These are phyloP conservation scores for Lymantria dispar DNA, from an alignment of 2,888 invertebrate genomes.

Conservation along the genomic window DNA sequence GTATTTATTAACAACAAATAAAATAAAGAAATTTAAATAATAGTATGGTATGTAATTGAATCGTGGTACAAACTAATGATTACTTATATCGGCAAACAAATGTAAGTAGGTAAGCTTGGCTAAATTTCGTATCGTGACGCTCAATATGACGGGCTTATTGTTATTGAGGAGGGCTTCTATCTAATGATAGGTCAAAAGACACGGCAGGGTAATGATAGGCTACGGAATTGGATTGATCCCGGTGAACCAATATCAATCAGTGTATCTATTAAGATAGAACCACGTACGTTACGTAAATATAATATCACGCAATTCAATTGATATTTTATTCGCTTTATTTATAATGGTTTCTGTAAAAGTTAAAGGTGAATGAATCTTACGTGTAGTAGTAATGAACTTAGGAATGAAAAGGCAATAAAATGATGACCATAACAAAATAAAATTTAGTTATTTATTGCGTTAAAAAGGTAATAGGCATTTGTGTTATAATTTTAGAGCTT, in stretches of 20 bases:
- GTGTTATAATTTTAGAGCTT: no score
- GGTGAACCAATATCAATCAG: constrained; percentile 51
- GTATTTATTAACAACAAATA: constrained; percentile 13
- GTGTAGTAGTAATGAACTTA: constrained; percentile 22
- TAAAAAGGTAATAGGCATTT: no score
- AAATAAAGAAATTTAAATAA: constrained; percentile 41
- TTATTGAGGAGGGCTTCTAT: constrained; percentile 37
- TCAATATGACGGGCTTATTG: constrained; percentile 32
- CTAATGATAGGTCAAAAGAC: constrained; percentile 69
- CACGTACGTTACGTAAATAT: constrained; percentile 43
- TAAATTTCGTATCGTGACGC: constrained; percentile 50
- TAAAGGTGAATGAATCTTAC: constrained; percentile 37
- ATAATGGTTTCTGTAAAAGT: constrained; percentile 27
- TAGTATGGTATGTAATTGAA: constrained; percentile 43
- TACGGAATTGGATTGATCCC: constrained; percentile 48
- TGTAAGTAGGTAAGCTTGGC: constrained; percentile 49
- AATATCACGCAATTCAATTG: constrained; percentile 48
- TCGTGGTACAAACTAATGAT: constrained; percentile 59
- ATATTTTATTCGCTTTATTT: constrained; percentile 31
- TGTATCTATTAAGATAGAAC: constrained; percentile 33
- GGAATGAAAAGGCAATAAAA: not conserved
- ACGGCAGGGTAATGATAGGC: constrained; percentile 71
- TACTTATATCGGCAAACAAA: constrained; percentile 46
- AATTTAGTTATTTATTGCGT: no score
- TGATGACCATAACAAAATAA: no score